Conservation (phyloP, 2,797 vertebrate genomes). For the Babyrousa celebensis region DNA sequence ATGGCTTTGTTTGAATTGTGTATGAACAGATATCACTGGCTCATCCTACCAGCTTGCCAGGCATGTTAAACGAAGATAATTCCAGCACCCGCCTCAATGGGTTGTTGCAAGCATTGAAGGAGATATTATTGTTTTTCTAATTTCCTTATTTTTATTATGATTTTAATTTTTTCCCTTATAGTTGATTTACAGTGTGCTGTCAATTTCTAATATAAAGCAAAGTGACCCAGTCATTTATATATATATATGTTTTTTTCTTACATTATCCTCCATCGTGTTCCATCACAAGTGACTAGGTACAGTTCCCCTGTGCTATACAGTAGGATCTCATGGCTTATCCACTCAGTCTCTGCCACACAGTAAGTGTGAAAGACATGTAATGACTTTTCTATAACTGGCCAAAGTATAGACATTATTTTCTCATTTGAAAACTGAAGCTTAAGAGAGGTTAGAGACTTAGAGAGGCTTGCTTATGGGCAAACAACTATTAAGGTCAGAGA, state of each 20-base stretch:
- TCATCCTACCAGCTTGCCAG: neutral
- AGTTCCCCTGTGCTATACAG: too few species aligned
- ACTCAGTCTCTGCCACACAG: neutral
- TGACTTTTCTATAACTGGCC: neutral
- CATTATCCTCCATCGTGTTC: too few species aligned
- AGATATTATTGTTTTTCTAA: neutral
- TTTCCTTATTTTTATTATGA: too few species aligned
- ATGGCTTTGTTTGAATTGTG: neutral
- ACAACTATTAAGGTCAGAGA: neutral
- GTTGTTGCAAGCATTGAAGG: neutral
- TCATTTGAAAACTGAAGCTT: neutral
- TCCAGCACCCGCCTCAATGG: fast-evolving
- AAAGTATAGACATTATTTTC: neutral
- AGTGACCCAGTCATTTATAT: too few species aligned
- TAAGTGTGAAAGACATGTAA: neutral
- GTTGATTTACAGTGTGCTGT: too few species aligned
- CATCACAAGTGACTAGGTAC: too few species aligned
- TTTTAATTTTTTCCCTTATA: too few species aligned
- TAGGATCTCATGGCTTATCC: too few species aligned
- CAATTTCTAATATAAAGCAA: too few species aligned
- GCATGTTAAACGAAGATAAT: neutral
- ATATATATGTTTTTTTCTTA: too few species aligned
- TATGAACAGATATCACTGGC: neutral
- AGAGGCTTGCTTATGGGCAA: neutral
- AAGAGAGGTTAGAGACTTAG: neutral